Evolutionary conservation across 2,888 invertebrate species (phyloP).

Genomic region (Cactoblastis cactorum): DNA sequence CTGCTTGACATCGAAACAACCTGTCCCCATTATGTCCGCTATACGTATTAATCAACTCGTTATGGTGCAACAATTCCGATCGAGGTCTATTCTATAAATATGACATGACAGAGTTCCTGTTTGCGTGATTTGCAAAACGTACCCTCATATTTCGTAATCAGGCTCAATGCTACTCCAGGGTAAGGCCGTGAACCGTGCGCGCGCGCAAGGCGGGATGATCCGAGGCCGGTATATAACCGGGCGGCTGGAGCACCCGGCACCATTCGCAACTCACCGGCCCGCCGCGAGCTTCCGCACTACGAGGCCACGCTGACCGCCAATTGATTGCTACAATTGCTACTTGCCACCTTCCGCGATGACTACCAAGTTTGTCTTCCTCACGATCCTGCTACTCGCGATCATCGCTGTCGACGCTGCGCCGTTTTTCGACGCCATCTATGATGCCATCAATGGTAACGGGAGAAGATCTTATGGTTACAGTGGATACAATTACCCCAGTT

Average conservation of each 20-base stretch:
- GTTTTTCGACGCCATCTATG: conserved; percentile 72
- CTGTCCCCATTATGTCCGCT: background rate
- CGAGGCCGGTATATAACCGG: conserved; percentile 77
- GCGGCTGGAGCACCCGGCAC: conserved; percentile 63
- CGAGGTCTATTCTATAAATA: conserved; percentile 12
- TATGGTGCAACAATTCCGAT: conserved; percentile 23
- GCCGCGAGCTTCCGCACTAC: conserved; percentile 64
- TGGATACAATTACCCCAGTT: conserved; percentile 43
- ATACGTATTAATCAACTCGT: conserved; percentile 17
- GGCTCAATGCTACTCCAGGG: conserved; percentile 64
- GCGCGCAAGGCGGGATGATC: conserved; percentile 66
- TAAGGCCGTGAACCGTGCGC: conserved; percentile 71
- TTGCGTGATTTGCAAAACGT: conserved; percentile 39
- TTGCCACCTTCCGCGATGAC: conserved; percentile 64
- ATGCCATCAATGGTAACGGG: conserved; percentile 61
- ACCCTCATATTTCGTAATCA: conserved; percentile 49
- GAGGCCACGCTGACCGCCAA: conserved; percentile 66
- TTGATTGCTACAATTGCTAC: conserved; percentile 65
- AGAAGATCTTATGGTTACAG: conserved; percentile 60
- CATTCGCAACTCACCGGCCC: conserved; percentile 70
- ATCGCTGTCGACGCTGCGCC: conserved; percentile 52
- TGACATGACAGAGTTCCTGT: conserved; percentile 38
- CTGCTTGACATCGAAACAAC: too few species aligned
- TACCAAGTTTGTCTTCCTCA: conserved; percentile 32
- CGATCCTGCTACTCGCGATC: conserved; percentile 37